phyloP scores from a whole-genome alignment of 2,113 vertebrate genomes.

The Mixornis gularis region DNA sequence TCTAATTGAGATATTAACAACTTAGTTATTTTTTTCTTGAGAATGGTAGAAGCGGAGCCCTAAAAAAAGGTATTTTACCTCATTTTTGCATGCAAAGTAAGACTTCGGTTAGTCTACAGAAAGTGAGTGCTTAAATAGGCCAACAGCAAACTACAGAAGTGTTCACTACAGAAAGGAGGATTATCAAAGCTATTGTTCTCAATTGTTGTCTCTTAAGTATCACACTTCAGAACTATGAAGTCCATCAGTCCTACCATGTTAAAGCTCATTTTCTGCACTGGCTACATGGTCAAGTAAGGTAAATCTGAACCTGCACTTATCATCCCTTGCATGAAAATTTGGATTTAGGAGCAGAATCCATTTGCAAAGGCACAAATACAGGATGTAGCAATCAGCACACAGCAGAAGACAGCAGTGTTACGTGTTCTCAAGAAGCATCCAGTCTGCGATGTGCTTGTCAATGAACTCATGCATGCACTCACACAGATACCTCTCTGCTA shows the following conservation, averaged over 20 bases:
- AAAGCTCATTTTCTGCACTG: not conserved
- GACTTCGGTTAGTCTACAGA: not conserved
- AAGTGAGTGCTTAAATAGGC: not conserved
- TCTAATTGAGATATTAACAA: not conserved
- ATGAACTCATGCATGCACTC: not conserved
- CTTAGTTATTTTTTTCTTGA: not conserved
- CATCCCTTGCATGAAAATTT: not conserved
- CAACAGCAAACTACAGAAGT: not conserved
- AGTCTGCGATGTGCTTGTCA: not conserved
- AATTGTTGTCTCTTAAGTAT: not conserved
- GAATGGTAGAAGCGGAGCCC: not conserved
- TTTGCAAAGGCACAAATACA: not conserved
- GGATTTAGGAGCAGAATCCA: not conserved
- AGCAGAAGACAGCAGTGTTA: not conserved
- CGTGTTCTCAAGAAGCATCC: not conserved
- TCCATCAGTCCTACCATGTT: not conserved
- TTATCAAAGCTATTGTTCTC: not conserved
- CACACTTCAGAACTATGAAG: not conserved
- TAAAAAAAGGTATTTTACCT: not conserved
- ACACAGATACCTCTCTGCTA: not conserved
- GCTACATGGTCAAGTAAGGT: not conserved
- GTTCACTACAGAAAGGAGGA: not conserved
- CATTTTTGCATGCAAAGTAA: slow-evolving; percentile 11
- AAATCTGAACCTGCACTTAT: not conserved
- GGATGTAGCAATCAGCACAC: not conserved